Conservation (phyloP, 64 coral and sea anemone genomes). For the Stichodactyla mertensii region DNA sequence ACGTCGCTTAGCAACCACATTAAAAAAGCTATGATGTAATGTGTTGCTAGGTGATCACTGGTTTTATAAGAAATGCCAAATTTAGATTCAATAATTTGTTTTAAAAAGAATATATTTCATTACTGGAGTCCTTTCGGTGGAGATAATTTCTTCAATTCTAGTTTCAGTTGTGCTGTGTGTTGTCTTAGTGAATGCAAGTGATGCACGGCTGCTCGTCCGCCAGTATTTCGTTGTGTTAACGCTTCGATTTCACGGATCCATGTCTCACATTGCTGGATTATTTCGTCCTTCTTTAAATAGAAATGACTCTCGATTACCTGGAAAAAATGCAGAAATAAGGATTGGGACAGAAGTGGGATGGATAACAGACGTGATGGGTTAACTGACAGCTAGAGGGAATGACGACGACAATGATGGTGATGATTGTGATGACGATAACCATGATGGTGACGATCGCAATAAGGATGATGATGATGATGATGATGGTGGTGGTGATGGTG, state of each 20-base stretch:
- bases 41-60: not conserved
- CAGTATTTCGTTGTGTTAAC: slow-evolving; percentile 39
- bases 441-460: too few species aligned
- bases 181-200: slow-evolving; percentile 88
- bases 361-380: too few species aligned
- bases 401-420: too few species aligned
- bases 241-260: slow-evolving; percentile 89
- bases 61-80: not conserved
- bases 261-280: slow-evolving; percentile 74
- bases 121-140: slow-evolving; percentile 32
- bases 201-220: slow-evolving; percentile 72
- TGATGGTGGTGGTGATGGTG: too few species aligned
- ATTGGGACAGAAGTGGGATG: too few species aligned
- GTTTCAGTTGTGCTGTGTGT: slow-evolving; percentile 66
- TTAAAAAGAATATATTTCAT: not conserved
- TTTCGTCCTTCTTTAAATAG: slow-evolving; percentile 94
- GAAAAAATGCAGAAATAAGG: not conserved
- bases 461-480: too few species aligned
- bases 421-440: too few species aligned
- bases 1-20: not conserved
- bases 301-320: slow-evolving; percentile 97
- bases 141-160: slow-evolving; percentile 73
- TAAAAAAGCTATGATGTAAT: not conserved
- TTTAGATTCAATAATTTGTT: not conserved
- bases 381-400: too few species aligned